Base-by-base conservation (phyloP, 2,888 invertebrate genomes). In the Polymixis flavicincta region DNA sequence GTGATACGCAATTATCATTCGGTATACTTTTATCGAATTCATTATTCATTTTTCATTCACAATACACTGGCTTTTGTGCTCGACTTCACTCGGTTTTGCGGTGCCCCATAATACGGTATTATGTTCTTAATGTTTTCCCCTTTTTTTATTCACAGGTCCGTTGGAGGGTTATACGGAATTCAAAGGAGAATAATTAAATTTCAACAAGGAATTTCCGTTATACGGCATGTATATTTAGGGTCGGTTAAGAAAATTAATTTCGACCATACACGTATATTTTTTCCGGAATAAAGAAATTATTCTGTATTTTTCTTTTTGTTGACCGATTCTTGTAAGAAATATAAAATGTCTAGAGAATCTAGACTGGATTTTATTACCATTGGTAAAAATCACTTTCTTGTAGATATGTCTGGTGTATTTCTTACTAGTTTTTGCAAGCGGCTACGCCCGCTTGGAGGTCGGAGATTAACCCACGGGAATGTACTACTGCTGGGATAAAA, bases 1-100 rank as follows among this genome's bases (percentile, higher is more conserved):
- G 72, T 78, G 74, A 87, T 81, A 86, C 48, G 82, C 85, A 77
- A 85, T 83, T 85, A 83, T 85, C 64, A 64, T 72, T 60, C 22
- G 25, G 59, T 82, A 45, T 64, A 68, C 45, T 73, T 73, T 82
- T 78, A 71, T 77, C 64, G 42, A 73, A 83, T 78, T 83, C 52
- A 85, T 82, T 76, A 85, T 73, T 84, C 82, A 76, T 57, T 48
- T 68, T 71, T 65, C 57, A 65, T 82, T 69, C 57, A 69, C 57
- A 85, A 85, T 37, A 54, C 25, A 52, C 25, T n/a, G 52, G 55
- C 25, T 71, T 66, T 70, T 54, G 52, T 50, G 28, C 48, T 2
- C 42, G 59, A 57, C 59, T 72, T 61, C 25, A 37, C 64, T 71
- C 64, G n/a, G 59, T 71, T 71, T 75, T 72, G 42, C 32, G 78